Evolutionary conservation across 1,140 invertebrate genomes (phyloP).

Genomic region (Drepana arcuata): DNA sequence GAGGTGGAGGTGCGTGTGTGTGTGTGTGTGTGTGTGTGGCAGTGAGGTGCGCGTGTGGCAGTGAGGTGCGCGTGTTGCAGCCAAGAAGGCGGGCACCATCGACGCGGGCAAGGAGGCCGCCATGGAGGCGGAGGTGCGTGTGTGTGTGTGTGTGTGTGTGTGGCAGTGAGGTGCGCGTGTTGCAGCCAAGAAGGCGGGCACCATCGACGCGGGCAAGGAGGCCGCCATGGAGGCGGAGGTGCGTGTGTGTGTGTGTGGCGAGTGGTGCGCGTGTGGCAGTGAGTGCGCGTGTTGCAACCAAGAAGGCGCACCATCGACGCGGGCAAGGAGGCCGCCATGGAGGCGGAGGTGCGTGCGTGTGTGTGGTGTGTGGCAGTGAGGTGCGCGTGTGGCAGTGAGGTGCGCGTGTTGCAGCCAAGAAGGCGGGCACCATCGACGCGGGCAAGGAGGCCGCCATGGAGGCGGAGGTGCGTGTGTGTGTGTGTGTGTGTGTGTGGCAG

Average conservation of each 20-base stretch:
- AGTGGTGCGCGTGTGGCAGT: conserved; percentile 92
- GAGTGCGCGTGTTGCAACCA: conserved; percentile 79
- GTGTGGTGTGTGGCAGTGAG: too few relatives aligned
- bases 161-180: too few relatives aligned
- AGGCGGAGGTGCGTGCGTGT: conserved; percentile 96
- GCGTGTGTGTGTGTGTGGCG: conserved; percentile 95
- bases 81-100: conserved; percentile 16
- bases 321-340: conserved; percentile 87
- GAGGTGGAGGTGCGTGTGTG: conserved; percentile 97
- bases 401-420: conserved; percentile 9
- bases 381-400: too few relatives aligned
- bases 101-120: conserved; percentile 81
- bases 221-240: conserved; percentile 97
- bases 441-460: conserved; percentile 90
- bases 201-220: conserved; percentile 71
- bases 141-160: too few relatives aligned
- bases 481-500: too few relatives aligned
- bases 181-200: conserved; percentile 6
- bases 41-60: too few relatives aligned
- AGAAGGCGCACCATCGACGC: conserved; percentile 21
- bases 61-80: too few relatives aligned
- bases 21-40: too few relatives aligned
- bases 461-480: conserved; percentile 95
- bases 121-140: conserved; percentile 95
- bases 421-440: conserved; percentile 21